Percentiles rank a stretch among this genome's conserved stretches.
These are phyloP conservation scores for Ateles fusciceps DNA, from an alignment of 2,797 vertebrate species.

Conservation along the genomic window DNA sequence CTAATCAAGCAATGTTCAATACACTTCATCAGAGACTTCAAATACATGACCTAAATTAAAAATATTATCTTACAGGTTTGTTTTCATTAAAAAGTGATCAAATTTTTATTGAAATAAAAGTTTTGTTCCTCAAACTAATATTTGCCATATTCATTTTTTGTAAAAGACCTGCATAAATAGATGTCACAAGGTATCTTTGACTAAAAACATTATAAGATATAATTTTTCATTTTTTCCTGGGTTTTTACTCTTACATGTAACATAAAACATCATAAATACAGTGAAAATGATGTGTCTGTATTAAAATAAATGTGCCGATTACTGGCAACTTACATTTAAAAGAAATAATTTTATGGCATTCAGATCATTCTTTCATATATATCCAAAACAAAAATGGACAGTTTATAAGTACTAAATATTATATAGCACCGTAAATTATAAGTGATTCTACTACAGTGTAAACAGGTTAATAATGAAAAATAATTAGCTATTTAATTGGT, in stretches of 20 bases:
- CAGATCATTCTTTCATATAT: not conserved
- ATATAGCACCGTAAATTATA: conserved; percentile 57
- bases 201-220: not conserved
- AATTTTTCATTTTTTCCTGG: conserved; percentile 24
- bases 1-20: not conserved
- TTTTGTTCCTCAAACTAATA: conserved; percentile 3
- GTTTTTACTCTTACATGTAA: conserved; percentile 25
- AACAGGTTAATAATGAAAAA: conserved; percentile 73
- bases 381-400: conserved; percentile 6
- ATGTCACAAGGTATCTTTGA: conserved; percentile 15
- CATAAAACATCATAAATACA: not conserved
- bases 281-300: not conserved
- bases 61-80: not conserved
- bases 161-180: not conserved
- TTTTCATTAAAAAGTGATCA: not conserved
- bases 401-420: conserved; percentile 31
- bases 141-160: not conserved
- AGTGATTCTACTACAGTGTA: conserved; percentile 40
- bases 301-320: conserved; percentile 56
- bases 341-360: conserved; percentile 13
- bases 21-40: not conserved
- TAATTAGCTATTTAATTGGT: conserved; percentile 70
- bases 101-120: conserved; percentile 6
- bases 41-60: not conserved
- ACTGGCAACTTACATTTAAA: conserved; percentile 18